These are phyloP conservation scores for Eristalis arbustorum DNA, from an alignment of 2,888 invertebrate genomes.

Conservation along the genomic window DNA sequence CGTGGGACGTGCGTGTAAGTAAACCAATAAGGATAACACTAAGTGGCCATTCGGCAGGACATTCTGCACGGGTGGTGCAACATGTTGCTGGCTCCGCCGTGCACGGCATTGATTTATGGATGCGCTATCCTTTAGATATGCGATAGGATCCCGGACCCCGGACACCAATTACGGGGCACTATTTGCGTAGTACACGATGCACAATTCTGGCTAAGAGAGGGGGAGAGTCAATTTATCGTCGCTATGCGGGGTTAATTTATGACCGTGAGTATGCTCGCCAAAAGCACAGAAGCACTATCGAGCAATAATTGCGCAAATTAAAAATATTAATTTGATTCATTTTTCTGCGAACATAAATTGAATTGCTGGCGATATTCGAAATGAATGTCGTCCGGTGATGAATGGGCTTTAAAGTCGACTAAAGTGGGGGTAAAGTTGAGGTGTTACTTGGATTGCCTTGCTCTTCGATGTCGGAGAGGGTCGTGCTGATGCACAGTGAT, in stretches of 20 bases:
- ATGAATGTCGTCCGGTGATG: neutral
- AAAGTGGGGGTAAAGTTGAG: neutral
- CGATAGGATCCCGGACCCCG: neutral
- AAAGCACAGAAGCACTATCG: conserved; percentile 52
- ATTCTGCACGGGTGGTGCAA: conserved; percentile 10
- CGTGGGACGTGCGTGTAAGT: conserved; percentile 4
- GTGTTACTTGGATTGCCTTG: too few species aligned
- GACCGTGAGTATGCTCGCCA: conserved; percentile 23
- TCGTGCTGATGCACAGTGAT: too few species aligned
- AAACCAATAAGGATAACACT: conserved; percentile 42
- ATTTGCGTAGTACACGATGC: conserved; percentile 33
- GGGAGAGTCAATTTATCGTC: conserved; percentile 52
- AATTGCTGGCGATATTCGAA: conserved; percentile 8
- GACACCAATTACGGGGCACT: conserved; percentile 39
- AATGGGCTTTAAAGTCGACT: neutral
- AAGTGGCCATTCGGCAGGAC: conserved; percentile 29
- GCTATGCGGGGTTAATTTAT: conserved; percentile 54
- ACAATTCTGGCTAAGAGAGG: conserved; percentile 33
- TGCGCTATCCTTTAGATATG: neutral
- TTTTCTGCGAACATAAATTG: conserved; percentile 41
- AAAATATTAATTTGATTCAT: conserved; percentile 66
- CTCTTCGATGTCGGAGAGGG: too few species aligned
- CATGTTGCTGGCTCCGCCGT: conserved; percentile 44
- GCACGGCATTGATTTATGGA: conserved; percentile 58
- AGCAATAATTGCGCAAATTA: conserved; percentile 66